Evolutionary conservation across 2,113 vertebrate genomes (phyloP).

Genomic region (Seriola dumerili): DNA sequence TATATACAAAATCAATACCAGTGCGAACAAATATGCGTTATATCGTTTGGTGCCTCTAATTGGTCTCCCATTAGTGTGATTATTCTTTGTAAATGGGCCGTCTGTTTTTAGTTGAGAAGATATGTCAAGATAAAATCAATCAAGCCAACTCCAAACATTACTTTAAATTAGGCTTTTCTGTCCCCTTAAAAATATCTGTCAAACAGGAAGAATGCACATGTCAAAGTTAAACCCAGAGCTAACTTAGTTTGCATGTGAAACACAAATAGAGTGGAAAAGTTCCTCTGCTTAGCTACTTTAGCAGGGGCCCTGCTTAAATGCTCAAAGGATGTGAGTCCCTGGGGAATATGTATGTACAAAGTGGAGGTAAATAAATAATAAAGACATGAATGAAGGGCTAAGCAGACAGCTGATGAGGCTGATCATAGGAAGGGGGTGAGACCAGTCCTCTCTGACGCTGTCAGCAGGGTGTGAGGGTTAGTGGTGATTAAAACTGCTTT

Average conservation of each 20-base stretch:
- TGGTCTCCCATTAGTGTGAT: slow-evolving; percentile 63
- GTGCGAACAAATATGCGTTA: slow-evolving; percentile 18
- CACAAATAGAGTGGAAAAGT: slow-evolving; percentile 59
- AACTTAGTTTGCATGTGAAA: slow-evolving; percentile 40
- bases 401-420: slow-evolving; percentile 78
- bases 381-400: slow-evolving; percentile 75
- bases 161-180: slow-evolving; percentile 42
- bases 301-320: slow-evolving; percentile 50
- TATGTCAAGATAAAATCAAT: slow-evolving; percentile 51
- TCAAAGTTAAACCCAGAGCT: slow-evolving; percentile 48
- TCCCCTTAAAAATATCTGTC: slow-evolving; percentile 31
- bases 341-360: slow-evolving; percentile 70
- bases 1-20: slow-evolving; percentile 49
- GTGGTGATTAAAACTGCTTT: slow-evolving; percentile 80
- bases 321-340: slow-evolving; percentile 64
- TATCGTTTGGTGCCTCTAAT: slow-evolving; percentile 41
- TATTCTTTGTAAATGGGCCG: slow-evolving; percentile 45
- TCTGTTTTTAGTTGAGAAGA: slow-evolving; percentile 37
- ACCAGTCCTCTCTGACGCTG: slow-evolving; percentile 70
- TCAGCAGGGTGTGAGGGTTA: slow-evolving; percentile 78
- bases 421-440: slow-evolving; percentile 72
- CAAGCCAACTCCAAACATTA: slow-evolving; percentile 35
- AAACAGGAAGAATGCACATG: slow-evolving; percentile 23
- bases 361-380: slow-evolving; percentile 77
- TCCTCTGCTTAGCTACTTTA: slow-evolving; percentile 46